These are phyloP conservation scores for Chrysolina haemoptera DNA, from an alignment of 2,888 invertebrate genomes.

Conservation along the genomic window DNA sequence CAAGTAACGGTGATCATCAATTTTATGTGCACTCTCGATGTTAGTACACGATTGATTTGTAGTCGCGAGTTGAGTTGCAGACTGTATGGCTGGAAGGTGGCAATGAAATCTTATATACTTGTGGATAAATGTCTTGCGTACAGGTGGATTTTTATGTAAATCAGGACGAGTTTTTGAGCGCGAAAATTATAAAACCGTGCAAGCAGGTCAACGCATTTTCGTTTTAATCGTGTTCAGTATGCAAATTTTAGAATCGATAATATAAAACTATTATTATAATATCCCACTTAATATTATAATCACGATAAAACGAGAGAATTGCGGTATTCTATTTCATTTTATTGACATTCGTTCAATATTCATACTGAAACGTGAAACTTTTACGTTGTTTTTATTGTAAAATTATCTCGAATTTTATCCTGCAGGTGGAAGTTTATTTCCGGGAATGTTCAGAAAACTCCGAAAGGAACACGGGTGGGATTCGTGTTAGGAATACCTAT, in stretches of 20 bases:
- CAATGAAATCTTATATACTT: slow-evolving; percentile 29
- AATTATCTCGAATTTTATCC: background rate
- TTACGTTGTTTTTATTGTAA: too few species aligned
- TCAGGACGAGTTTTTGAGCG: slow-evolving; percentile 26
- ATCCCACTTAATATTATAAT: background rate
- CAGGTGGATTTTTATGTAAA: slow-evolving; percentile 30
- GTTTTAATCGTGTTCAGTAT: slow-evolving; percentile 4
- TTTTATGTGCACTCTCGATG: slow-evolving; percentile 46
- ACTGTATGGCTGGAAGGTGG: slow-evolving; percentile 31
- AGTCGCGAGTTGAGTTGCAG: slow-evolving; percentile 48
- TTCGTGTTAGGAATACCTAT: too few species aligned
- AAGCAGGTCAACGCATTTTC: background rate
- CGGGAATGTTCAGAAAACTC: too few species aligned
- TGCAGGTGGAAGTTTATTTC: too few species aligned
- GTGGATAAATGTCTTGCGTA: slow-evolving; percentile 33
- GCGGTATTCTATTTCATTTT: background rate
- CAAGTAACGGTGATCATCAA: slow-evolving; percentile 41
- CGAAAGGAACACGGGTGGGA: too few species aligned
- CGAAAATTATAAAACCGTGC: slow-evolving; percentile 11
- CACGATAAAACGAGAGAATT: background rate
- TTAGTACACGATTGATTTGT: too few species aligned
- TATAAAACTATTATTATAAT: slow-evolving; percentile 1
- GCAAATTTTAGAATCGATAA: slow-evolving; percentile 7
- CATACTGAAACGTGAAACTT: background rate
- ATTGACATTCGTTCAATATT: slow-evolving; percentile 1